Conservation (phyloP, 1,140 invertebrate genomes). For the Pentalonia nigronervosa region DNA sequence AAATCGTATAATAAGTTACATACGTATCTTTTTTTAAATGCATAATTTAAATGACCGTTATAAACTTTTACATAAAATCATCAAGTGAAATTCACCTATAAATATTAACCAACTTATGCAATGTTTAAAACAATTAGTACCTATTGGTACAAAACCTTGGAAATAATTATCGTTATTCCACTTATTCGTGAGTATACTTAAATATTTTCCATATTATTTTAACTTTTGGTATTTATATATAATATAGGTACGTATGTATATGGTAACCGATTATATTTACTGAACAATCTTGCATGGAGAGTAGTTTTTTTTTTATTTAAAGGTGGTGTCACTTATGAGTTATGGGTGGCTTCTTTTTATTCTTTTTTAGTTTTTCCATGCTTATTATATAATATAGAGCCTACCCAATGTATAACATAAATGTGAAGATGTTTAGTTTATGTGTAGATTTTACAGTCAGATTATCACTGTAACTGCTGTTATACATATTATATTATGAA, state of each 20-base stretch:
- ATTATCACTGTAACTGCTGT: not conserved
- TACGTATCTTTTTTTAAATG: not conserved
- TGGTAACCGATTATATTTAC: too few relatives aligned
- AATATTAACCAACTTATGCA: not conserved
- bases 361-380: not conserved
- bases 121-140: not conserved
- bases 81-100: not conserved
- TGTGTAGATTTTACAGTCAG: not conserved
- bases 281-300: not conserved
- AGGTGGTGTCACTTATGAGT: not conserved
- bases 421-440: not conserved
- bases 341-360: not conserved
- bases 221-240: not conserved
- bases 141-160: not conserved
- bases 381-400: not conserved
- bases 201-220: not conserved
- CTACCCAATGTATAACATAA: too few relatives aligned
- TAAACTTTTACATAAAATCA: not conserved
- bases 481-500: not conserved
- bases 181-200: not conserved
- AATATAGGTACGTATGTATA: not conserved
- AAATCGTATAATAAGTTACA: not conserved
- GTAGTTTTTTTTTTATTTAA: not conserved
- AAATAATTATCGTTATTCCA: not conserved
- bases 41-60: not conserved